A percentile compares a stretch with the other conserved stretches of the same genome.
phyloP scores from a whole-genome alignment of 2,797 vertebrate genomes.

The Myotis findleyi region DNA sequence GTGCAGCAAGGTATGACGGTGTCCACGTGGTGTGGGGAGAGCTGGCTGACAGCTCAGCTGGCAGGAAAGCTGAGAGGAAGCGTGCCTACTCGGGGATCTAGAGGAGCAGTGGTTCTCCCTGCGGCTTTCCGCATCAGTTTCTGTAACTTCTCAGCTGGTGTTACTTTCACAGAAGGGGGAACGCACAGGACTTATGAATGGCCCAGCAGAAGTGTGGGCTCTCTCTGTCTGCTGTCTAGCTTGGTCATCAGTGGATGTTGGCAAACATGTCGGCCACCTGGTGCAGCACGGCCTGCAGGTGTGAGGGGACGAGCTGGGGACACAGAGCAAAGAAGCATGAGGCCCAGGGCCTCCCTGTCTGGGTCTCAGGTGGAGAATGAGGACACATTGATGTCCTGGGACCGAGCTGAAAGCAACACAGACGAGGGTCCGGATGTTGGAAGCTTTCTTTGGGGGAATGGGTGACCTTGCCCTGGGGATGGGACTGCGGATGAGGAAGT shows the following conservation, averaged over 20 bases:
- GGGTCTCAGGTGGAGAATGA: not conserved
- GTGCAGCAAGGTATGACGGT: not conserved
- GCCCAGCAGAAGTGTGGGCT: not conserved
- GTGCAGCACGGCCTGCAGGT: not conserved
- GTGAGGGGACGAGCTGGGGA: accelerated
- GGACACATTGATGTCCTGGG: not conserved
- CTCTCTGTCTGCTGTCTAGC: not conserved
- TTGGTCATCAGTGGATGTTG: not conserved
- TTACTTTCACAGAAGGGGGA: not conserved
- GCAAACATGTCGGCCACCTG: not conserved
- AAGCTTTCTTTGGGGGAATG: not conserved
- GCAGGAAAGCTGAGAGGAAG: not conserved
- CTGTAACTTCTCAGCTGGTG: not conserved
- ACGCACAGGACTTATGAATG: not conserved
- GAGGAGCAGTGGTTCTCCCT: not conserved
- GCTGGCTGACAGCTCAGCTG: accelerated
- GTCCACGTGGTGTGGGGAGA: not conserved
- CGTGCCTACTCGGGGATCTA: not conserved
- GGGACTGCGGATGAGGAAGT: not conserved
- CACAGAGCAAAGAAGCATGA: not conserved
- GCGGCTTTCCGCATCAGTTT: not conserved
- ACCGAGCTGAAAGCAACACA: not conserved
- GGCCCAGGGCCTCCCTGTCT: too few species aligned
- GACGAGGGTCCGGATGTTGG: not conserved
- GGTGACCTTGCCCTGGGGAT: too few species aligned